Base-by-base conservation (phyloP, 2,888 invertebrate genomes). In the Elysia crispata region DNA sequence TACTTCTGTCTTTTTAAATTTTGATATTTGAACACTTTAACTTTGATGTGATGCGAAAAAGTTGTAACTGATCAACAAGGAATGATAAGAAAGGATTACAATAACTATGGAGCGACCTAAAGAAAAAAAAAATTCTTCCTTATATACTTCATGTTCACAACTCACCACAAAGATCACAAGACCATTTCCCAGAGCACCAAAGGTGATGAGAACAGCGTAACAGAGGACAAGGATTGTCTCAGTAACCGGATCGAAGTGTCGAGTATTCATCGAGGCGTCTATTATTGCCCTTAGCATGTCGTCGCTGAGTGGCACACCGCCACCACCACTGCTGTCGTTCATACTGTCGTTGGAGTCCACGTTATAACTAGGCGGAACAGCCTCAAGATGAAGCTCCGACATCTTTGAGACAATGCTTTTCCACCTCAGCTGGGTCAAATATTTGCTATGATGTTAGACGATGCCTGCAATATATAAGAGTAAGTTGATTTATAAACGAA, bases 171-270 rank as follows among this genome's bases (percentile, higher is more conserved):
- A 92, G 82, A 97, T 97, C 86, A 97, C 97, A 70, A 98, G 93
- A 15, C 95, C 95, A 92, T 97, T 98, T 69, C 97, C 97, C 77
- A 95, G 93, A 1, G 96, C 95, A 60, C 97, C 97, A 77, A 96
- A 94, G 20, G 95, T 92, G 81, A 97, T 97, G 87, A 97, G 85
- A 0, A 90, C 57, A 0, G 88, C 79, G 80, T 87, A 91, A 13
- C 86, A 86, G 0, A 86, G 79, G 60, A 89, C 87, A 8, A 91
- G 85, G 8, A 88, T 79, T 1, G 85, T 80, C 78, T 90, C 89
- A 0, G 89, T 89, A 1, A 83, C 80, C 41, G 83, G 75, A 57
- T 87, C 86, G 82, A 88, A 87, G 62, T 82, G 50, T 33, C 81
- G 77, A 60, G 70, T 80, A 25, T 75, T 62, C 13, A 80, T 66